phyloP scores from a whole-genome alignment of 2,888 invertebrate species.

The Xanthostigma xanthostigma region DNA sequence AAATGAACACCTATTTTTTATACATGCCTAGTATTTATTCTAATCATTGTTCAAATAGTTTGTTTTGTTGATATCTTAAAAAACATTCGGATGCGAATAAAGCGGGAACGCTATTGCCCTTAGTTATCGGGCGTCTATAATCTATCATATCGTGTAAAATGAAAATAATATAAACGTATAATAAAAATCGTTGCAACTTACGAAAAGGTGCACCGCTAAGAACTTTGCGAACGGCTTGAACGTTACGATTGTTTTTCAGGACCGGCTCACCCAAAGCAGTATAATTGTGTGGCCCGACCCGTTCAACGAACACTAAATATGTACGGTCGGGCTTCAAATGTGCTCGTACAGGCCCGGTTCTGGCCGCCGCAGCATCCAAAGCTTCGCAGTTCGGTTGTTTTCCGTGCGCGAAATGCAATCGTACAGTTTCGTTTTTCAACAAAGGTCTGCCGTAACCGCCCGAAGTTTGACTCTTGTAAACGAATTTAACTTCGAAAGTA shows the following conservation, averaged over 20 bases:
- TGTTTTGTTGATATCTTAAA: too few relatives aligned
- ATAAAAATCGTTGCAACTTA: too few relatives aligned
- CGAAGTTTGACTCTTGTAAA: slow-evolving; percentile 41
- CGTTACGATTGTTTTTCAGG: slow-evolving; percentile 20
- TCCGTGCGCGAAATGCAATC: slow-evolving; percentile 31
- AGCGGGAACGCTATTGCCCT: too few relatives aligned
- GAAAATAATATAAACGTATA: too few relatives aligned
- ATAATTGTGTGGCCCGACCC: slow-evolving; percentile 40
- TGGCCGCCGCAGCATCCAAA: slow-evolving; percentile 16
- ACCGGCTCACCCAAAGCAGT: slow-evolving; percentile 39
- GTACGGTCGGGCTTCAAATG: slow-evolving; percentile 38
- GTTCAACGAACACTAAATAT: slow-evolving; percentile 43
- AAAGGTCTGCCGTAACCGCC: slow-evolving; percentile 26
- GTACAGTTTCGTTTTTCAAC: slow-evolving; percentile 32
- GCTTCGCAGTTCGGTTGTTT: slow-evolving; percentile 21
- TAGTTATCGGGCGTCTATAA: too few relatives aligned
- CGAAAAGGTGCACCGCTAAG: too few relatives aligned
- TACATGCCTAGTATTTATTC: too few relatives aligned
- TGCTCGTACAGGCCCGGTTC: slow-evolving; percentile 33
- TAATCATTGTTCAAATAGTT: too few relatives aligned
- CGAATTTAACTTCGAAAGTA: slow-evolving; percentile 46
- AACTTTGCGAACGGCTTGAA: slow-evolving; percentile 1
- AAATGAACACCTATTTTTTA: too few relatives aligned
- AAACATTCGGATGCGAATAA: too few relatives aligned
- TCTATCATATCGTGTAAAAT: too few relatives aligned